Conservation (phyloP, 2,888 invertebrate genomes). For the Lacanobia wlatinum region DNA sequence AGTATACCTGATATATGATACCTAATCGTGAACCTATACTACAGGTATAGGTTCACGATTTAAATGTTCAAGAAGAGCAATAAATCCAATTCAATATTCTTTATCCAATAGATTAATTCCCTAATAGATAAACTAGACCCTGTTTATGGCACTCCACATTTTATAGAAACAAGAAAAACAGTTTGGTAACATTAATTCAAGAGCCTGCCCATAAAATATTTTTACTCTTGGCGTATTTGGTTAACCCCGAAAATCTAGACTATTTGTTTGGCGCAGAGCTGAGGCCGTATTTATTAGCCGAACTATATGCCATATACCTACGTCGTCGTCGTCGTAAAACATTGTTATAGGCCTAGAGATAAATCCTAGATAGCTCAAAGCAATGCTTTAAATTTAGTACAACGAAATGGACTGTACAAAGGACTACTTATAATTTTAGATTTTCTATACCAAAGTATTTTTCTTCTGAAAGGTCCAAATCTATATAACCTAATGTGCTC, state of each 20-base stretch:
- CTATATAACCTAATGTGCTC: not conserved
- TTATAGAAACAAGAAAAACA: not conserved
- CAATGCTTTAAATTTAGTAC: constrained; percentile 1
- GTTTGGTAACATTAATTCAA: not conserved
- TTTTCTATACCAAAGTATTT: not conserved
- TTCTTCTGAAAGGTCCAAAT: not conserved
- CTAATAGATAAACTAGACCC: too few relatives aligned
- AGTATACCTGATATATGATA: too few relatives aligned
- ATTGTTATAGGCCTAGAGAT: constrained; percentile 3
- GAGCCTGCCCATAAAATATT: constrained; percentile 4
- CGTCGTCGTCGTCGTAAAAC: constrained; percentile 1
- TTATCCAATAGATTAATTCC: not conserved
- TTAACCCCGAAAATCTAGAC: constrained; percentile 16
- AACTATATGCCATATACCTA: constrained; percentile 4
- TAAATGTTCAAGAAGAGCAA: not conserved
- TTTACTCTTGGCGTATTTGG: not conserved
- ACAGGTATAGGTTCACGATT: not conserved
- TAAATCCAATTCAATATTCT: not conserved
- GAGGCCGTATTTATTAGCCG: constrained; percentile 14
- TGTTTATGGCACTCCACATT: not conserved
- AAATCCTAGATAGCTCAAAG: constrained; percentile 6
- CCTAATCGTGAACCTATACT: too few relatives aligned
- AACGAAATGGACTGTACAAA: not conserved
- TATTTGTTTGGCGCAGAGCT: constrained; percentile 16
- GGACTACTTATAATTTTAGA: not conserved